Conservation (phyloP, 2,888 invertebrate genomes). For the Chalcosyrphus nemorum region DNA sequence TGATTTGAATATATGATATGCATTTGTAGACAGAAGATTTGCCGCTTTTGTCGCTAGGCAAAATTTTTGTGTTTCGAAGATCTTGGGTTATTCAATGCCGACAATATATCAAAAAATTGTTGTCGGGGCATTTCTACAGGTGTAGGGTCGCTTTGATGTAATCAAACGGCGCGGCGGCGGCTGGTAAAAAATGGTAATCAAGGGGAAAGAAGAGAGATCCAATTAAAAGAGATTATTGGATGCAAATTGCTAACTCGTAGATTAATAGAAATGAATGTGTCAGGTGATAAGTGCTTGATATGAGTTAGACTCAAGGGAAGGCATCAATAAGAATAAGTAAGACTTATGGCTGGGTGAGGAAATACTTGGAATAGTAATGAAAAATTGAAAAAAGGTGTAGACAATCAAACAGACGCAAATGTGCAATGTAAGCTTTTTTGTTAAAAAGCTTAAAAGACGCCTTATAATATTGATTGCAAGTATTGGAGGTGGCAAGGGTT, state of each 20-base stretch:
- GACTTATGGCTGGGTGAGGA: too few species aligned
- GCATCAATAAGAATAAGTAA: too few species aligned
- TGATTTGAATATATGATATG: slow-evolving; percentile 36
- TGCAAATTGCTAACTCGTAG: not conserved
- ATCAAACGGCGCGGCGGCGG: not conserved
- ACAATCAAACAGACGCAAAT: too few species aligned
- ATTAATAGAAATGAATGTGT: too few species aligned
- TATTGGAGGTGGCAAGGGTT: too few species aligned
- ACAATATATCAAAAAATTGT: not conserved
- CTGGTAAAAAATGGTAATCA: not conserved
- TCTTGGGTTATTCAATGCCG: not conserved
- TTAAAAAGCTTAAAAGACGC: too few species aligned
- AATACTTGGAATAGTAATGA: too few species aligned
- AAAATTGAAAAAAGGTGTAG: too few species aligned
- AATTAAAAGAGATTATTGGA: not conserved
- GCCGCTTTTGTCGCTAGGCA: slow-evolving; percentile 14
- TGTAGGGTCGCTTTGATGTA: not conserved
- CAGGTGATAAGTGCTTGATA: too few species aligned
- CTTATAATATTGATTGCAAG: too few species aligned
- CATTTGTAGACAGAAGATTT: not conserved
- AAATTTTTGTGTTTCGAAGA: slow-evolving; percentile 2
- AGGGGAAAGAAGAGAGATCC: not conserved
- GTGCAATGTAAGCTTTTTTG: too few species aligned
- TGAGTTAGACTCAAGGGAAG: too few species aligned
- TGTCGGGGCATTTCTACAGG: not conserved